Evolutionary conservation across 2,797 vertebrate genomes (phyloP), one percentile per base, ranked within the genome.

Genomic region (Propithecus deckenii): DNA sequence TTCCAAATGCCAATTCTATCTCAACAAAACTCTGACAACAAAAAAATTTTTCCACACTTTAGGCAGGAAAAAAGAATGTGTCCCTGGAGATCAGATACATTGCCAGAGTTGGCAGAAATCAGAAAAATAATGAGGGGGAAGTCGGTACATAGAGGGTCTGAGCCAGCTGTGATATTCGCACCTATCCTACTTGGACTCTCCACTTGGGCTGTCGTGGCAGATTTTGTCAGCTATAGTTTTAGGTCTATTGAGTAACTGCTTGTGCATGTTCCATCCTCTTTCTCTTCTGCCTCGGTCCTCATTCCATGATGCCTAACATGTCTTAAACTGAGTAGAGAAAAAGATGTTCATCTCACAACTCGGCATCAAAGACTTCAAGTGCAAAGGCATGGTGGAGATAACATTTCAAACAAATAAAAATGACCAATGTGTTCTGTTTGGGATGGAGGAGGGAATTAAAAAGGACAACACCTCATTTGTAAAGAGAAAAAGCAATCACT

Each of bases 21-120:
- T 96, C 57, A 86, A 57, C 12, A 79, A 71, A 94, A 76, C 48
- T 83, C 85, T 20, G 28, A 90, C 25, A 59, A 59, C 46, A 95
- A 84, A 74, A 4, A 4, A 41, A 13, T 85, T 85, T 88, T 74
- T 55, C 57, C 59, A 74, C 20, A 69, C 65, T 88, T 76, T 15
- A 65, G 35, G 55, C 15, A 81, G 35, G 80, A 86, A 79, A 93
- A 93, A 90, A 50, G 50, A 93, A 65, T 32, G 9, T 59, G 43
- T 75, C 72, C 85, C 38, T 28, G 11, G 52, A 76, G 71, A 57
- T 80, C 5, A 84, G 61, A 48, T 32, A 18, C 2, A 2, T 17
- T 86, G 69, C 55, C 67, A 89, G 78, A 48, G 25, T 32, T 72
- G 67, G n/a, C 52, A 50, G 50, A 50, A 91, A 52, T 15, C 5